Conservation (phyloP, 2,888 invertebrate species). For the Torymus aiolomorphi region DNA sequence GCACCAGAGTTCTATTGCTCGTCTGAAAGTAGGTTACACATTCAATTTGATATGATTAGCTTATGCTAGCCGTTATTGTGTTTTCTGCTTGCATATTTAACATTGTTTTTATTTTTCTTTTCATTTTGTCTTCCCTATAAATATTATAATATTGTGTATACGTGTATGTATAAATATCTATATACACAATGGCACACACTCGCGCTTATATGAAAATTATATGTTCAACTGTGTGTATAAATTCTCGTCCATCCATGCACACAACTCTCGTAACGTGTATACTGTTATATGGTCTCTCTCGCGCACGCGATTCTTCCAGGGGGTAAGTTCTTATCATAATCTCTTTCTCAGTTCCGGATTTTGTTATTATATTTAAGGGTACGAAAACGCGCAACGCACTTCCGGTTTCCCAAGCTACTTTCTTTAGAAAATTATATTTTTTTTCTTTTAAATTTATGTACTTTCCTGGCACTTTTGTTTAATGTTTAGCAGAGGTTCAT, state of each 20-base stretch:
- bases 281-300: constrained; percentile 1
- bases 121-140: constrained; percentile 16
- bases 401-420: constrained; percentile 40
- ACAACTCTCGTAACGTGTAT: constrained; percentile 7
- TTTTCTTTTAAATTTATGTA: too few relatives aligned
- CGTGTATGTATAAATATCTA: neutral
- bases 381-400: constrained; percentile 50
- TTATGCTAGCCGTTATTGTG: constrained; percentile 64
- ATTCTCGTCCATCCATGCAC: neutral
- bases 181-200: constrained; percentile 26
- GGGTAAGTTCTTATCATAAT: too few relatives aligned
- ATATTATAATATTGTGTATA: constrained; percentile 21
- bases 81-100: constrained; percentile 59
- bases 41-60: constrained; percentile 74
- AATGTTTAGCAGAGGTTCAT: too few relatives aligned
- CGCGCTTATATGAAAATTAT: constrained; percentile 6
- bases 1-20: constrained; percentile 77
- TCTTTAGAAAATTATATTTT: too few relatives aligned
- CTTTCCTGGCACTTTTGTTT: too few relatives aligned
- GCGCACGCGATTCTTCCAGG: neutral
- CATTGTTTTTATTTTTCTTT: neutral
- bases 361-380: neutral
- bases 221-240: constrained; percentile 3
- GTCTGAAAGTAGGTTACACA: constrained; percentile 76
- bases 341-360: neutral